Evolutionary conservation across 2,113 vertebrate species (phyloP), one percentile per base, ranked within the genome.

Genomic region (Gobiocypris rarus): DNA sequence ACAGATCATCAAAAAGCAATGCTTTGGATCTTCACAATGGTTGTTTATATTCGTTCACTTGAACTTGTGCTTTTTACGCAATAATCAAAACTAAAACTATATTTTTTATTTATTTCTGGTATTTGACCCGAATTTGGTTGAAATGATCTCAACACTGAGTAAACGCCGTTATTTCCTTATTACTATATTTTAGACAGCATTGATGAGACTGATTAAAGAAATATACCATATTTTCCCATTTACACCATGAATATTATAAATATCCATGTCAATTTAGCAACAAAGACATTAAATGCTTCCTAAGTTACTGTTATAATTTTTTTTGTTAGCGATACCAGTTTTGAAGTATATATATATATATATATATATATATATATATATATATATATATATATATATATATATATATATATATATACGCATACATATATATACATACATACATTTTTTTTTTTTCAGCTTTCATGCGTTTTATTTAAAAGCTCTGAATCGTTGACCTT

Each of bases 401-500:
- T 34, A 34, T 34, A 34, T 34, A 34, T 34, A 31, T 31, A 31
- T 31, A 31, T 34, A n/a, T n/a, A n/a, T n/a, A n/a, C n/a, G n/a
- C n/a, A n/a, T n/a, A n/a, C n/a, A n/a, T 38, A 38, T 38, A 6
- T 38, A 38, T 38, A 38, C n/a, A n/a, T n/a, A n/a, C n/a, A n/a
- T n/a, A n/a, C n/a, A n/a, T n/a, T n/a, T n/a, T n/a, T n/a, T n/a
- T n/a, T n/a, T n/a, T n/a, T 31, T 78, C 4, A 9, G 10, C 34
- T 59, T 59, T 82, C 10, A 81, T 75, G 3, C 74, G 50, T 31
- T 65, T 52, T 31, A 58, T 61, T 82, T 41, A 69, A 65, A 43
- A 81, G 84, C 84, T 61, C 26, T 75, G 26, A 31, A 50, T 67
- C 45, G 67, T 73, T 73, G 69, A 31, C n/a, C 43, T 70, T 67